Conservation (phyloP, 1,140 invertebrate species). For the Drosophila quadrilineata region DNA sequence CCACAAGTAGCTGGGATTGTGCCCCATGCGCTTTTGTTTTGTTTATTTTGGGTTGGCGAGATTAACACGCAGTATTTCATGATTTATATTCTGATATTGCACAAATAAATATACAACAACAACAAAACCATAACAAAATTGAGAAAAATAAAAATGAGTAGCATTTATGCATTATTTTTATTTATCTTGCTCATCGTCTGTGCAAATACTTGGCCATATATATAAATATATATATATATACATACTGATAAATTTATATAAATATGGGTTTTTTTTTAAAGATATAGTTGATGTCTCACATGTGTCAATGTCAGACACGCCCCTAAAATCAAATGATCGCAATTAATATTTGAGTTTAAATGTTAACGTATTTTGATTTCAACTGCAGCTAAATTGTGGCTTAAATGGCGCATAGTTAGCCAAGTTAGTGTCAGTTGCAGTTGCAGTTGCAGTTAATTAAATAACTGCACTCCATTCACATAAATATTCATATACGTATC, state of each 20-base stretch:
- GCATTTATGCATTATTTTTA: constrained; percentile 59
- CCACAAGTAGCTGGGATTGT: constrained; percentile 25
- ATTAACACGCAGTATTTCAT: constrained; percentile 59
- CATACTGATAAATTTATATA: background rate
- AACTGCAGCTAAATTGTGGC: too few relatives aligned
- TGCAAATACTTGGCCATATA: constrained; percentile 9
- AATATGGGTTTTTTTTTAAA: background rate
- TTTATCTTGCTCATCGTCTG: constrained; percentile 38
- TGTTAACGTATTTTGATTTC: too few relatives aligned
- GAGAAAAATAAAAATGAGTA: constrained; percentile 65
- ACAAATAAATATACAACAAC: too few relatives aligned
- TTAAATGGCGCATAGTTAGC: too few relatives aligned
- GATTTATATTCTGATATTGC: constrained; percentile 68
- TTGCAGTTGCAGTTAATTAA: too few relatives aligned
- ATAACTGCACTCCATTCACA: too few relatives aligned
- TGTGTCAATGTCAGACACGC: too few relatives aligned
- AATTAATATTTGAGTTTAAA: too few relatives aligned
- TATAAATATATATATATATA: background rate
- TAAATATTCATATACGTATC: too few relatives aligned
- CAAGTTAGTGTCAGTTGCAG: too few relatives aligned
- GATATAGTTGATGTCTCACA: constrained; percentile 8
- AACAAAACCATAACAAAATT: too few relatives aligned
- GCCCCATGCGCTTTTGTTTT: constrained; percentile 3
- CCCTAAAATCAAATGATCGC: too few relatives aligned
- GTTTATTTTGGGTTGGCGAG: constrained; percentile 62